Conservation (phyloP, 2,797 vertebrate genomes). For the Salmo trutta region DNA sequence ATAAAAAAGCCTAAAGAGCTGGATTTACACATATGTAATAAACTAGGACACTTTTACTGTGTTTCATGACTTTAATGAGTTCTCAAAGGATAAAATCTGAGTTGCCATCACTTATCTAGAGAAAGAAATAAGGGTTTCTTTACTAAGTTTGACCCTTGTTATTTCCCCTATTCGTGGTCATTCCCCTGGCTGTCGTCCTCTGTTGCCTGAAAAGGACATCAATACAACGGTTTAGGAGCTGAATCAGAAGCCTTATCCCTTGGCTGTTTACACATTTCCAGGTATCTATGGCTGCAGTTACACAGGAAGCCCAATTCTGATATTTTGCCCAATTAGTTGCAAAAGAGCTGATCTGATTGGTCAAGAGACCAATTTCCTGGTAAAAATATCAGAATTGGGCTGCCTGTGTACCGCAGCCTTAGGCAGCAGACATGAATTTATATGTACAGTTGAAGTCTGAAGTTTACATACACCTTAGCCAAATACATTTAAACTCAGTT, state of each 20-base stretch:
- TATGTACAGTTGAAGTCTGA: background rate
- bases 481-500: too few species aligned
- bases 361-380: too few species aligned
- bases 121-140: too few species aligned
- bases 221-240: background rate
- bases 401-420: too few species aligned
- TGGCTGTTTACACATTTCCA: background rate
- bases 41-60: background rate
- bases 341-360: too few species aligned
- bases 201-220: slow-evolving; percentile 8
- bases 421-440: background rate
- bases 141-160: background rate
- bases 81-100: background rate
- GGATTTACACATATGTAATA: background rate
- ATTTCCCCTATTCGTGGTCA: background rate
- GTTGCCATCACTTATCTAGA: background rate
- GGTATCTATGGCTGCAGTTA: background rate
- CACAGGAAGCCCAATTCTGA: too few species aligned
- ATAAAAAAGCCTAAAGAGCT: background rate
- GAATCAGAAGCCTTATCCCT: background rate
- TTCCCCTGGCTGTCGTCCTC: background rate
- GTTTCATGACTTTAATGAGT: slow-evolving; percentile 4
- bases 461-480: too few species aligned
- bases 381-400: too few species aligned
- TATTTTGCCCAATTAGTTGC: too few species aligned